Base-by-base conservation (phyloP, 2,888 invertebrate species). In the Caenorhabditis sp. region DNA sequence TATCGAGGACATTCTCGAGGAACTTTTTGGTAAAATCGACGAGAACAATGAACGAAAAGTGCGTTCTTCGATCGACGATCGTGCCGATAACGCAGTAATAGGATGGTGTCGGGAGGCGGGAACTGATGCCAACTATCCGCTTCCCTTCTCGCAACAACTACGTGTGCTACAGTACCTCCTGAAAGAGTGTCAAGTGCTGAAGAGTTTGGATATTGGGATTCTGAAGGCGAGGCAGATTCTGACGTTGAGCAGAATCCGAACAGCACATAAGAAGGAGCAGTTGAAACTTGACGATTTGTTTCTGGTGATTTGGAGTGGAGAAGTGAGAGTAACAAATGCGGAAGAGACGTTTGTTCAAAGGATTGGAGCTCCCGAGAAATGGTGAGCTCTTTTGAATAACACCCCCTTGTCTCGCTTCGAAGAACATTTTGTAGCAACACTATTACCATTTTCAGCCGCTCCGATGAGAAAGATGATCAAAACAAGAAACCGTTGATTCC, bases 21-120 rank as follows among this genome's bases (percentile, higher is more conserved):
- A 84, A 54, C 54, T 84, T 14, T 80, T 84, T 31, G 84, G 84
- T 22, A 69, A 84, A 38, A 80, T 84, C 44, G 84, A 84, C 56
- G 66, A 73, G 19, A 56, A 38, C 28, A 58, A 61, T 19, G 68
- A 77, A 35, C 35, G 63, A 16, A n/a, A 63, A n/a, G 61, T 59
- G 38, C 35, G 77, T 0, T 77, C 77, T n/a, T 77, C 73, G 6
- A 54, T 74, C 6, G 68, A 73, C 12, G 59, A 73, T 54, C 63
- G 81, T 7, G 69, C 44, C 5, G 80, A 83, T 41, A 80, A 80
- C 31, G 64, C 66, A 10, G 76, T 79, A 7, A 75, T 84, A n/a
- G 80, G 61, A 63, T 84, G 84, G 84, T 77, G 77, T 69, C 66
- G 84, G 0, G 80, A 76, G 22, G 84, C 80, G n/a, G 84, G 80